Conservation (phyloP, 2,113 vertebrate genomes). For the Panurus biarmicus region DNA sequence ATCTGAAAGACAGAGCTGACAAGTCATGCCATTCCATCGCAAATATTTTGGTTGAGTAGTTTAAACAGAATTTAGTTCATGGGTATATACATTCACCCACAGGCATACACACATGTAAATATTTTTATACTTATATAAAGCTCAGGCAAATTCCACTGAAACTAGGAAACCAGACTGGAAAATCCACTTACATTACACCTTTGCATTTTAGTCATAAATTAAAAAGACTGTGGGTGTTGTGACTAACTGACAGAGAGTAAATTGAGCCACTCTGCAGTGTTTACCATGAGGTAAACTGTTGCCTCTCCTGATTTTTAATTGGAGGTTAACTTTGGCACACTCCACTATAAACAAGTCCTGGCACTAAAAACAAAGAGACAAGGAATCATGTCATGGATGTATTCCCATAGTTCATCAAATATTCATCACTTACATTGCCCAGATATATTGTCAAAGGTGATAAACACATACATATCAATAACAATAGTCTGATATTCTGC, state of each 20-base stretch:
- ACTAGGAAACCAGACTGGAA: background rate
- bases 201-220: background rate
- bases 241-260: background rate
- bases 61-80: background rate
- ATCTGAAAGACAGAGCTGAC: background rate
- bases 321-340: background rate
- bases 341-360: background rate
- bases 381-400: background rate
- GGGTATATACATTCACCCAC: background rate
- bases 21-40: background rate
- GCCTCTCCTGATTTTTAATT: slow-evolving; percentile 1
- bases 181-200: background rate
- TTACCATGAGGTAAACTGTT: background rate
- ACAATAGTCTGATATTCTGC: background rate
- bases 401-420: background rate
- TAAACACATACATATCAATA: background rate
- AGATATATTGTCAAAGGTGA: background rate
- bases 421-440: background rate
- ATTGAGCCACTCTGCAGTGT: background rate
- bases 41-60: background rate
- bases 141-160: background rate
- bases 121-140: background rate
- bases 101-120: background rate
- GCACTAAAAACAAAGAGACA: background rate
- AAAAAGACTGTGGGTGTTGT: background rate